Conservation (phyloP, 2,888 invertebrate species). For the Pachycephus smyrnensis region DNA sequence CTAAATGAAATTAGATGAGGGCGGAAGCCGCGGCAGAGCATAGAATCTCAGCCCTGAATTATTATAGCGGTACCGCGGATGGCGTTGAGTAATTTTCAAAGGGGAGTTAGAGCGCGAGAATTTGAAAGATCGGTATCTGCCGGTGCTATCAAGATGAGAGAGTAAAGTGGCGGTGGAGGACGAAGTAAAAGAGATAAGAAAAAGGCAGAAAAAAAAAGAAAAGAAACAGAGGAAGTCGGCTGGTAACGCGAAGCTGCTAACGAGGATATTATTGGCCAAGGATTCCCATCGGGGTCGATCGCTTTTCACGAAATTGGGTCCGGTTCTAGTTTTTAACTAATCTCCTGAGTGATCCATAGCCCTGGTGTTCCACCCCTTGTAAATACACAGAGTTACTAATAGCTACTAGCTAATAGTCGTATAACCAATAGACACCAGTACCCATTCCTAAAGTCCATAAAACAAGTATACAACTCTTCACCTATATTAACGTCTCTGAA, state of each 20-base stretch:
- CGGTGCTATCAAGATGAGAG: conserved; percentile 9
- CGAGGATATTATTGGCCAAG: neutral
- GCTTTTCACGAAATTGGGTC: neutral
- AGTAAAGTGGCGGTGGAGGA: conserved; percentile 2
- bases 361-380: neutral
- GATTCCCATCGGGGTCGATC: neutral
- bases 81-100: neutral
- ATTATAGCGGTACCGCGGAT: neutral
- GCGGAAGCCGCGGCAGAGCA: neutral
- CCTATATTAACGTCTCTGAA: neutral
- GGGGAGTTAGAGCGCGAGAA: neutral
- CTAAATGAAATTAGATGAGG: neutral
- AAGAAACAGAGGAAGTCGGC: conserved; percentile 15
- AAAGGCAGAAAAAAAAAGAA: conserved; percentile 3
- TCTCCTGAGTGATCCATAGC: neutral
- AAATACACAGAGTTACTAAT: neutral
- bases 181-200: conserved; percentile 12
- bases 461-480: neutral
- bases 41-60: neutral
- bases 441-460: neutral
- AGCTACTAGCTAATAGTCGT: neutral
- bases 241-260: neutral
- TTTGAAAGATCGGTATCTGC: neutral
- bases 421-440: neutral
- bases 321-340: neutral